Base-by-base conservation (phyloP, 2,888 invertebrate genomes). In the Eilema griseolum region DNA sequence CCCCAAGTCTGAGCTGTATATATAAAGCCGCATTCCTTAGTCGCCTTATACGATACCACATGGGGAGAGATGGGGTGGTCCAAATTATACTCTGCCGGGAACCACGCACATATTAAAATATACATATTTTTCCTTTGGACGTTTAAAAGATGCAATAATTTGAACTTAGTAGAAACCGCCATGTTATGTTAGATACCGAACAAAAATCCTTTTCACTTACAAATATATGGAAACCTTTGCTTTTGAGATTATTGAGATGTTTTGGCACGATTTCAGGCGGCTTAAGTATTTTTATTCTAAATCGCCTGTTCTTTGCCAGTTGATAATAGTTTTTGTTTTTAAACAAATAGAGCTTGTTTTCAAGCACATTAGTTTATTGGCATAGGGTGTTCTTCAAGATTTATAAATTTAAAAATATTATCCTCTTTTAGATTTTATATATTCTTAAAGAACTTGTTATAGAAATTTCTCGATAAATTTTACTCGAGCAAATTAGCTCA, bases 221-320 rank as follows among this genome's bases (percentile, higher is more conserved):
- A 46, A 46, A 46, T 20, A 46, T 46, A 46, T 46, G 33, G 33
- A 14, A 5, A 23, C 12, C n/a, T 2, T 62, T 24, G 4, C 16
- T 16, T 41, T 67, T 67, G 56, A 33, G 33, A 56, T 68, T 68
- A 56, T 56, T 67, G 20, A 67, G 61, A 67, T 67, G 56, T 62
- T 68, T 56, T 62, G 61, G 12, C 62, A 62, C 20, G n/a, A 62
- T 68, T n/a, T 33, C 56, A 57, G 20, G 46, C 46, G 26, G 61
- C 56, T 67, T 68, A 26, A 62, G 37, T 37, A 62, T 62, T 62
- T 68, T 56, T 56, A 68, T 68, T 68, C 33, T 62, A 57, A 37
- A 62, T 37, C 24, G 24, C n/a, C 26, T 37, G 5, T 16, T 24
- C 3, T 1, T 33, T 20, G 33, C 7, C 24, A 24, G 37, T 33